phyloP scores from a whole-genome alignment of 2,888 invertebrate genomes.

The Tetragonisca angustula region DNA sequence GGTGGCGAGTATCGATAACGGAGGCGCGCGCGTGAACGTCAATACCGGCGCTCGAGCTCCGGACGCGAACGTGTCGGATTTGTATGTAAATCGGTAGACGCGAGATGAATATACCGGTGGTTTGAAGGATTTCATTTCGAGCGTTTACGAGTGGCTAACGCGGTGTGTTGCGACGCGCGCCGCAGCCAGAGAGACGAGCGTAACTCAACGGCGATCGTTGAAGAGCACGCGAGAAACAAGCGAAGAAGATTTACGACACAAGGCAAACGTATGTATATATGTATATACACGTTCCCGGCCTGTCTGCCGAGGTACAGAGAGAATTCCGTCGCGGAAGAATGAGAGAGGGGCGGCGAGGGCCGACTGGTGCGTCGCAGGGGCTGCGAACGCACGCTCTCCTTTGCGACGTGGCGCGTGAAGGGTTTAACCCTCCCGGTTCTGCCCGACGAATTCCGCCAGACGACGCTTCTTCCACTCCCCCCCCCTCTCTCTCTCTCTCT shows the following conservation, averaged over 20 bases:
- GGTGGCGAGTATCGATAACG: conserved; percentile 10
- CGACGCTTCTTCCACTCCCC: conserved; percentile 52
- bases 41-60: conserved; percentile 9
- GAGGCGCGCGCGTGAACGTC: conserved; percentile 29
- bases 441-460: conserved; percentile 48
- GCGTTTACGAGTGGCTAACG: conserved; percentile 69
- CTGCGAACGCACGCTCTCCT: conserved; percentile 73
- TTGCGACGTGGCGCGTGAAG: conserved; percentile 79
- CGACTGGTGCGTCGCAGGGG: conserved; percentile 60
- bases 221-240: conserved; percentile 72
- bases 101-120: conserved; percentile 63
- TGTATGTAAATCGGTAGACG: conserved; percentile 64
- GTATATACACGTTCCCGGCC: conserved; percentile 50
- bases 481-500: no score
- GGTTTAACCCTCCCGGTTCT: conserved; percentile 70
- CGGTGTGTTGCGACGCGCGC: conserved; percentile 30
- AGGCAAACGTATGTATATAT: conserved; percentile 41
- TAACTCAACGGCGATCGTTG: conserved; percentile 72
- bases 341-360: conserved; percentile 53
- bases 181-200: conserved; percentile 46
- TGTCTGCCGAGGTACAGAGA: conserved; percentile 45
- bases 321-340: conserved; percentile 68
- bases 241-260: conserved; percentile 73
- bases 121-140: conserved; percentile 71
- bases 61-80: conserved; percentile 49